Conservation (phyloP, 2,113 vertebrate species). For the Chamaea fasciata region DNA sequence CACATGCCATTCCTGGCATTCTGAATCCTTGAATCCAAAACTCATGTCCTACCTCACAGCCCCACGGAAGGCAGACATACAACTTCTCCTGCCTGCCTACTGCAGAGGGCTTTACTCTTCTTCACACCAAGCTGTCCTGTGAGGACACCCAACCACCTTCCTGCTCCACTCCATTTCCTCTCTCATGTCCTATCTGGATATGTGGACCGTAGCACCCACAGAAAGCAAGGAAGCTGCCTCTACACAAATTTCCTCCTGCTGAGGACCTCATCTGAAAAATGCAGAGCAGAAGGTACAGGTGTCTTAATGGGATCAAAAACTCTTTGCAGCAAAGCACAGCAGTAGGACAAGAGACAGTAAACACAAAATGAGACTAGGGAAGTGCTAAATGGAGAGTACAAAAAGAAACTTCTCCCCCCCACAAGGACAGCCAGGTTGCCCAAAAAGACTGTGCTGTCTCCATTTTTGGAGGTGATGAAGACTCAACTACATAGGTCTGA, state of each 20-base stretch:
- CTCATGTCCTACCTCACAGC: neutral
- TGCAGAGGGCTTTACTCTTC: neutral
- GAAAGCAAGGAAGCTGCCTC: neutral
- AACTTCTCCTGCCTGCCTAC: neutral
- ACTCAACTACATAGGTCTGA: neutral
- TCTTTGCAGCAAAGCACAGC: neutral
- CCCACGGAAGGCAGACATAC: accelerated
- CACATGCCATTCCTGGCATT: too few relatives aligned
- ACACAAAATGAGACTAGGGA: neutral
- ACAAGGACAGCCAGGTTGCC: neutral
- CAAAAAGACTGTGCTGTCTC: neutral
- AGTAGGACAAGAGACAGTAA: neutral
- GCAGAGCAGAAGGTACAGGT: neutral
- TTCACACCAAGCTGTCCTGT: neutral
- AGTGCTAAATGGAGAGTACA: neutral
- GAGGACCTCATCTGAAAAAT: neutral
- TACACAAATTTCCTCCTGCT: neutral
- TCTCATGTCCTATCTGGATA: neutral
- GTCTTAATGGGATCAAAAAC: neutral
- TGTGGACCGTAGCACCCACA: neutral
- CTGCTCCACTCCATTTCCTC: neutral
- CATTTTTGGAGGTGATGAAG: neutral
- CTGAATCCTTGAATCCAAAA: neutral
- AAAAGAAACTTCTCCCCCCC: neutral
- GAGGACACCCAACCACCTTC: neutral